A percentile compares a stretch with the other conserved stretches of the same genome.
Conservation (phyloP, 2,888 invertebrate genomes). For the Tethea ocularis region DNA sequence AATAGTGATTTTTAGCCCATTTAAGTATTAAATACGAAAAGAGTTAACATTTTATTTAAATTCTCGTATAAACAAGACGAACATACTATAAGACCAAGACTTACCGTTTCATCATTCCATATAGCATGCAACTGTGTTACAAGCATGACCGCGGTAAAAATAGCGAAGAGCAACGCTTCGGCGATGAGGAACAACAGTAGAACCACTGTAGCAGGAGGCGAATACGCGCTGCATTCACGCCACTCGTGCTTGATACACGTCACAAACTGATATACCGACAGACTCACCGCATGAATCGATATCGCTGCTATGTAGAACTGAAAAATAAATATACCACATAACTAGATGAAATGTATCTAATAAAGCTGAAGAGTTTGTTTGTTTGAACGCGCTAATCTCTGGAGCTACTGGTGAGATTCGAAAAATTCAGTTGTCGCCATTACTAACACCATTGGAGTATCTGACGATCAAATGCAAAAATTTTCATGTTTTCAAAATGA, state of each 20-base stretch:
- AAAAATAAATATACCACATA: slow-evolving; percentile 44
- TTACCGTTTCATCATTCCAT: slow-evolving; percentile 98
- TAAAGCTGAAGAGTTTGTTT: no score
- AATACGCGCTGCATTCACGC: slow-evolving; percentile 96
- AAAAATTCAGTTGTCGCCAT: no score
- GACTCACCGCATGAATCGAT: slow-evolving; percentile 95
- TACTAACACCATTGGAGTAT: no score
- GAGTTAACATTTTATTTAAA: no score
- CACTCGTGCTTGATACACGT: slow-evolving; percentile 97
- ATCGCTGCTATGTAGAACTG: slow-evolving; percentile 99
- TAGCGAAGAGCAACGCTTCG: slow-evolving; percentile 97
- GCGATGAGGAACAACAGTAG: slow-evolving; percentile 95
- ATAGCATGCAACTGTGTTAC: slow-evolving; percentile 98
- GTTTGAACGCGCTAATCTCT: no score
- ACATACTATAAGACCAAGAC: slow-evolving; percentile 30
- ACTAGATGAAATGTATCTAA: no score
- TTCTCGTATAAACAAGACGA: no score
- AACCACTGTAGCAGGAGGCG: slow-evolving; percentile 98
- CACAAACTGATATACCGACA: slow-evolving; percentile 96
- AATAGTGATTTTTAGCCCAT: no score
- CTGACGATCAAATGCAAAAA: no score
- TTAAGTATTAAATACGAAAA: no score
- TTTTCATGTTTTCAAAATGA: no score
- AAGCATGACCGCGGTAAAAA: slow-evolving; percentile 99
- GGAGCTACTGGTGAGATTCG: no score